Conservation (phyloP, 2,888 invertebrate species). For the Pammene fasciana region DNA sequence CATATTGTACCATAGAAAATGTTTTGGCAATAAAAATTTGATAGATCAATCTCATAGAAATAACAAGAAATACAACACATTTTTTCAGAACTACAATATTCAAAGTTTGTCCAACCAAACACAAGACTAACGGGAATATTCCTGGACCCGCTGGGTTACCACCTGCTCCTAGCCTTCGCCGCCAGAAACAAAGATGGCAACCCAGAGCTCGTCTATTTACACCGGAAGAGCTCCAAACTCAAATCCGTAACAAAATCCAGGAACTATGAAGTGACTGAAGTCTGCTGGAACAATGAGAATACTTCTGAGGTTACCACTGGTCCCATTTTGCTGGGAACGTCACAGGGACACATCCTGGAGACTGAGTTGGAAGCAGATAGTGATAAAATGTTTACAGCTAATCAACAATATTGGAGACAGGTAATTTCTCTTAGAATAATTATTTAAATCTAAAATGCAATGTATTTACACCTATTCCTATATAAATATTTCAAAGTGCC, state of each 20-base stretch:
- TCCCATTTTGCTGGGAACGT: conserved; percentile 94
- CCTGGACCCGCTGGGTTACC: conserved; percentile 93
- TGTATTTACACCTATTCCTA: too few relatives aligned
- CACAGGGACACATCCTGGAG: conserved; percentile 95
- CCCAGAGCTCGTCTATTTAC: conserved; percentile 91
- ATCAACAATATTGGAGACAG: conserved; percentile 93
- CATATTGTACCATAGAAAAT: too few relatives aligned
- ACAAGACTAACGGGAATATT: conserved; percentile 87
- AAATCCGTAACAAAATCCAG: conserved; percentile 85
- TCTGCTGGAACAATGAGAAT: conserved; percentile 93
- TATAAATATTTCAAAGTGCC: too few relatives aligned
- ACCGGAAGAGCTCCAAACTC: conserved; percentile 89
- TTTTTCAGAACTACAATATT: conserved; percentile 88
- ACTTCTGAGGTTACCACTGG: conserved; percentile 88
- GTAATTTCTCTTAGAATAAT: conserved; percentile 69
- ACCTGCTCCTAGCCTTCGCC: conserved; percentile 90
- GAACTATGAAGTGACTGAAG: conserved; percentile 93
- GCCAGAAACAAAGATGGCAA: conserved; percentile 83
- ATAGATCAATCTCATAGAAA: too few relatives aligned
- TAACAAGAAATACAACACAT: too few relatives aligned
- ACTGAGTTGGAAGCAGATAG: conserved; percentile 92
- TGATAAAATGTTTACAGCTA: conserved; percentile 91
- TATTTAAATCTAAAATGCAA: too few relatives aligned
- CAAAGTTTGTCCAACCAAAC: conserved; percentile 84
- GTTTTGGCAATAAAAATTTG: too few relatives aligned